Percentiles rank a stretch among this genome's conserved stretches.
Evolutionary conservation across 2,113 vertebrate species (phyloP).

Genomic region (Sterrhoptilus dennistouni): DNA sequence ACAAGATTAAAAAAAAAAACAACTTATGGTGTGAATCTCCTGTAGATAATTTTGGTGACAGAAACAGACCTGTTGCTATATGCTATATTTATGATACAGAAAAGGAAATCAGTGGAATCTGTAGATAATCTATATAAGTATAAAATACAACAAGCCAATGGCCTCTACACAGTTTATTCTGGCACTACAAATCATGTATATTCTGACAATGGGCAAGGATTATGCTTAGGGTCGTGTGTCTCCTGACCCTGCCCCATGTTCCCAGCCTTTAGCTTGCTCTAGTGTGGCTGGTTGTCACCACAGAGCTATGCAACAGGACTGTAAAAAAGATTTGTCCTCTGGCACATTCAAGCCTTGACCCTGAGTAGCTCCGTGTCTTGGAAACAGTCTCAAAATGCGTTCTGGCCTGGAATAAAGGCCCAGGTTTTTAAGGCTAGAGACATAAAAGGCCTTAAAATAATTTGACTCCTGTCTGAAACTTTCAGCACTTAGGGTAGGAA

Average conservation of each 20-base stretch:
- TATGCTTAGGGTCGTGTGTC: background rate
- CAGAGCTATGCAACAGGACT: background rate
- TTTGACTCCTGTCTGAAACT: background rate
- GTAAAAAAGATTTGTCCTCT: background rate
- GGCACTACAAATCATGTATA: background rate
- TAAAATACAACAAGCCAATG: background rate
- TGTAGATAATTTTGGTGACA: background rate
- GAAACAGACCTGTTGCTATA: background rate
- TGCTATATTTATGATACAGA: background rate
- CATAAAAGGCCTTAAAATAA: background rate
- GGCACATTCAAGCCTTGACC: background rate
- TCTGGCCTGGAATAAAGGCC: background rate
- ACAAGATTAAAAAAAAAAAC: background rate
- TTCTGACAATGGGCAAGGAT: background rate
- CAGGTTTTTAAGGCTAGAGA: background rate
- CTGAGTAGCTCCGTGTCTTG: background rate
- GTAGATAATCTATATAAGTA: background rate
- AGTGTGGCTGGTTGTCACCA: background rate
- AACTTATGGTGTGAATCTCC: background rate
- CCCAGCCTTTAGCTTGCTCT: background rate
- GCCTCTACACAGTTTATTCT: background rate
- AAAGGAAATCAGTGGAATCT: background rate
- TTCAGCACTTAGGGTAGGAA: background rate
- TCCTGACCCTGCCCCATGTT: rapidly evolving
- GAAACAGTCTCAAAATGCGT: background rate